Evolutionary conservation across 2,888 invertebrate genomes (phyloP), one percentile per base, ranked within the genome.

Genomic region (Acanthopleura granulata): DNA sequence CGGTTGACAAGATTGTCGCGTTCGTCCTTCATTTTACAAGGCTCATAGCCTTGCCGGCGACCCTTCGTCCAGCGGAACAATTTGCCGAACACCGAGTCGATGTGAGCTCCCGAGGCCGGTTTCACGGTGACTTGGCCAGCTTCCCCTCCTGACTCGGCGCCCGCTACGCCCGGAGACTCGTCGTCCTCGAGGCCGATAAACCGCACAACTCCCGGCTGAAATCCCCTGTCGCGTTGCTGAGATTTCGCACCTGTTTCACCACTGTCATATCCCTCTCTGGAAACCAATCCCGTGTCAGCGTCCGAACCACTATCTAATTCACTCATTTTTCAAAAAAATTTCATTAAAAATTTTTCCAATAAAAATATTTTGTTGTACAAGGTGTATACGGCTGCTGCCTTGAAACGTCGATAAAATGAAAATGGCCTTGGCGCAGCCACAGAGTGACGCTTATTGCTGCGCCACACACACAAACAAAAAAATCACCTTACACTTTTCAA

Each of bases 11-110:
- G 29, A 16, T 66, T 18, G 29, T 66, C 66, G 3, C 29, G 18
- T 25, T 66, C 66, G 16, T 66, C 66, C 25, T 66, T 66, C 66
- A 66, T 66, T 66, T 66, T 22, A 27, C 66, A 66, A 1, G 66
- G 66, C 25, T 66, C 66, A 27, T 66, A 66, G 29, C 66, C 66
- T 14, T 27, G 66, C 25, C 66, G 18, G 3, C 66, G 66, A 25
- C 66, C 22, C 66, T 66, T 66, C 16, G 66, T 27, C 66, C 66
- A 66, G 29, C 22, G 22, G 25, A 66, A 66, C 16, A 66, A 6
- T 22, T 25, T 18, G 6, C 66, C 66, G 16, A 66, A 15, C 18
- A 66, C 57, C 18, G 57, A 6, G 22, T 57, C n/a, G 22, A 57
- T 57, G n/a, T 22, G 57, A 57, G 22, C 57, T 18, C 22, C 57